phyloP scores from a whole-genome alignment of 2,797 vertebrate genomes.

The Labroides dimidiatus region DNA sequence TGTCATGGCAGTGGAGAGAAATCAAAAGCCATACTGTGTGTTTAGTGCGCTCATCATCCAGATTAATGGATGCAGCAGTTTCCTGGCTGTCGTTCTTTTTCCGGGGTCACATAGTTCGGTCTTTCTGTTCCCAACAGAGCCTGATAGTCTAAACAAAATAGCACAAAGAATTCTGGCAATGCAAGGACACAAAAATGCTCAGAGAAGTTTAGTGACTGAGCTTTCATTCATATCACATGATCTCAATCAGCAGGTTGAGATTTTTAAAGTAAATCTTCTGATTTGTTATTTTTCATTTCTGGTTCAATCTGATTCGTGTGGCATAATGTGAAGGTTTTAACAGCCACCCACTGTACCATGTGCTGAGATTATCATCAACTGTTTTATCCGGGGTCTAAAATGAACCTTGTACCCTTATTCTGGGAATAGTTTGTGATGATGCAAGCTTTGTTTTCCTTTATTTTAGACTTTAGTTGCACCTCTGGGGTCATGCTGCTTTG shows the following conservation, averaged over 20 bases:
- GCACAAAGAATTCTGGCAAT: slow-evolving; percentile 35
- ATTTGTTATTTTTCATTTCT: background rate
- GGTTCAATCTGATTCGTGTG: background rate
- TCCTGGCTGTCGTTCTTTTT: slow-evolving; percentile 35
- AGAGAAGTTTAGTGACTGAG: slow-evolving; percentile 2
- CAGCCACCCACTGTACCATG: background rate
- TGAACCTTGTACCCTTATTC: slow-evolving; percentile 3
- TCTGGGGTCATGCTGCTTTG: too few species aligned
- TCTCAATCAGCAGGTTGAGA: background rate
- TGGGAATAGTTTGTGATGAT: background rate
- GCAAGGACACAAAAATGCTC: slow-evolving; percentile 16
- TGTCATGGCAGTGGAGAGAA: slow-evolving; percentile 48
- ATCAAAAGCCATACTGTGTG: slow-evolving; percentile 67
- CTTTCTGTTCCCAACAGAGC: slow-evolving; percentile 35
- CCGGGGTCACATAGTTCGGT: slow-evolving; percentile 22
- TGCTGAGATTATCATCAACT: background rate
- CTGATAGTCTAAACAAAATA: slow-evolving; percentile 41
- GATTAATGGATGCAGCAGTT: slow-evolving; percentile 29
- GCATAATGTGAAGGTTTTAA: background rate
- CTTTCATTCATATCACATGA: background rate
- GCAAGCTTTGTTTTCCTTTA: background rate
- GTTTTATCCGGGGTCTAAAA: background rate
- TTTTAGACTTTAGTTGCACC: background rate
- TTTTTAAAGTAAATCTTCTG: background rate
- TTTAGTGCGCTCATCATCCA: slow-evolving; percentile 33